Evolutionary conservation across 2,797 vertebrate genomes (phyloP).

Genomic region (Thamnophis elegans): DNA sequence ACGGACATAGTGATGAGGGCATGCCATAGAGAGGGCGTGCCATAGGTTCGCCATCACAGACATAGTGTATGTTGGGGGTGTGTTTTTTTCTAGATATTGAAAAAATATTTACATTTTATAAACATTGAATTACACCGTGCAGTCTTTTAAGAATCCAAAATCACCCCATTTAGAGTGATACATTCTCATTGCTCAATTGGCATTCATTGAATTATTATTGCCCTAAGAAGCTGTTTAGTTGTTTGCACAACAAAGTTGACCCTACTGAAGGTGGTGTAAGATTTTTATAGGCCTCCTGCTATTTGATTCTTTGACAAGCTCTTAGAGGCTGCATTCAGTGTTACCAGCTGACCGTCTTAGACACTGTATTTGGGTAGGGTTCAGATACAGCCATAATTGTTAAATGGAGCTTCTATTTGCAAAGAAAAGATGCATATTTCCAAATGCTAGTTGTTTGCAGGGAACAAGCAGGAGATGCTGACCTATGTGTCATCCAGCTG

Average conservation of each 20-base stretch:
- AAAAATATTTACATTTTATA: not conserved
- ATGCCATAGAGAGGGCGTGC: too few species aligned
- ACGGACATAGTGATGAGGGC: not conserved
- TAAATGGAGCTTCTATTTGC: not conserved
- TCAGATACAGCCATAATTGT: not conserved
- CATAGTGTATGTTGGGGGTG: not conserved
- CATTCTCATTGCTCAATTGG: not conserved
- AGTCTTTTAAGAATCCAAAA: not conserved
- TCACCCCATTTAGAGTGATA: not conserved
- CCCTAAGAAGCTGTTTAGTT: not conserved
- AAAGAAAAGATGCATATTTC: not conserved
- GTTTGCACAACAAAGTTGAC: not conserved
- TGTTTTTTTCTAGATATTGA: not conserved
- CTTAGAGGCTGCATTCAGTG: not conserved
- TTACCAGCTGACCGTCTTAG: not conserved
- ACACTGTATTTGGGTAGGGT: not conserved
- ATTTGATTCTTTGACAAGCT: not conserved
- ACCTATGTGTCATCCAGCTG: not conserved
- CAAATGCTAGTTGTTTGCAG: not conserved
- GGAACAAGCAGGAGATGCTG: not conserved
- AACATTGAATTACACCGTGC: not conserved
- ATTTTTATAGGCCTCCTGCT: not conserved
- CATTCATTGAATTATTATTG: not conserved
- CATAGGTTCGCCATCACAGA: too few species aligned
- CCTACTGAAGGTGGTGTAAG: not conserved